Evolutionary conservation across 1,140 invertebrate genomes (phyloP).

Genomic region (Ridgeia piscesae): DNA sequence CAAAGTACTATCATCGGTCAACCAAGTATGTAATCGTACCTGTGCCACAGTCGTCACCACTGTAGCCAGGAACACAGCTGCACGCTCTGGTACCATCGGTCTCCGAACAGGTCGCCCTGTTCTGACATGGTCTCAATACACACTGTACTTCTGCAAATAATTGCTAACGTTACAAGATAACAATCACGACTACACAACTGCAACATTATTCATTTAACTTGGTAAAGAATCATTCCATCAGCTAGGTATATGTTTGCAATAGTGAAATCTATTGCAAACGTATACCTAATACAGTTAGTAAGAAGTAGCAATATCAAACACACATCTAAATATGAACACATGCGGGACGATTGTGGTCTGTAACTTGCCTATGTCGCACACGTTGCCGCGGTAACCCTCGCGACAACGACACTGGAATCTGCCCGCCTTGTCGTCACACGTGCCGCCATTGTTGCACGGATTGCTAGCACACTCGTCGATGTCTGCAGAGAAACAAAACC

Average conservation of each 20-base stretch:
- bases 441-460: background rate
- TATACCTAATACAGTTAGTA: background rate
- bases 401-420: background rate
- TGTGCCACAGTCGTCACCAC: background rate
- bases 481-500: background rate
- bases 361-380: background rate
- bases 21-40: background rate
- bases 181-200: background rate
- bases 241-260: too few relatives aligned
- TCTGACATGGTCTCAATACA: background rate
- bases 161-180: too few relatives aligned
- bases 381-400: background rate
- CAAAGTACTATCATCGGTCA: too few relatives aligned
- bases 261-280: background rate
- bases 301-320: background rate
- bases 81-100: background rate
- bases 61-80: slow-evolving; percentile 10
- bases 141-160: background rate
- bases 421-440: background rate
- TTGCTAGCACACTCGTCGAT: background rate
- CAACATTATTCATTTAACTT: background rate
- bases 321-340: background rate
- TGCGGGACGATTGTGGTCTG: background rate
- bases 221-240: background rate
- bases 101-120: background rate